phyloP scores from a whole-genome alignment of 2,113 vertebrate species.

The Dunckerocampus dactyliophorus region DNA sequence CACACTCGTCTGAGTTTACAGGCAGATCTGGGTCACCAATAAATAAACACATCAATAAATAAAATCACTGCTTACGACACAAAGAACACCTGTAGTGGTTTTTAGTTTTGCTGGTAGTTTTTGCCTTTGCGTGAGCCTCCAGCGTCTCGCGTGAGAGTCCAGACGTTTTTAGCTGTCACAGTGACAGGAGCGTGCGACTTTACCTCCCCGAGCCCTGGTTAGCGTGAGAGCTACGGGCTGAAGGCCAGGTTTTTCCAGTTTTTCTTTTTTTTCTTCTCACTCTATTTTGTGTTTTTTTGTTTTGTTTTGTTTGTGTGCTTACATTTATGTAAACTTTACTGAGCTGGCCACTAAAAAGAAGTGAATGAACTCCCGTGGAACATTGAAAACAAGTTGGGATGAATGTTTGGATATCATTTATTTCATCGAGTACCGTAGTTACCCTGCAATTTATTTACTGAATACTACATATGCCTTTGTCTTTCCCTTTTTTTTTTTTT shows the following conservation, averaged over 20 bases:
- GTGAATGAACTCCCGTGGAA: too few relatives aligned
- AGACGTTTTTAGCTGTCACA: conserved; percentile 57
- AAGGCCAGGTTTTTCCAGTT: conserved; percentile 80
- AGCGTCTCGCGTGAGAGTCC: conserved; percentile 62
- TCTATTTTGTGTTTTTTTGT: conserved; percentile 54
- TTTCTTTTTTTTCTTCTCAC: conserved; percentile 53
- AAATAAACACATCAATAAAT: too few relatives aligned
- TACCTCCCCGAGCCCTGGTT: conserved; percentile 60
- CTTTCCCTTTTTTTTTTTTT: too few relatives aligned
- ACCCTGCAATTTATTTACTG: too few relatives aligned
- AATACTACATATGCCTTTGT: too few relatives aligned
- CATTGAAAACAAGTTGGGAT: too few relatives aligned
- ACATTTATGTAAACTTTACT: conserved; percentile 60
- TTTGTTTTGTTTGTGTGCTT: conserved; percentile 46
- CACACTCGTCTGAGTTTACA: background rate
- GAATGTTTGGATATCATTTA: too few relatives aligned
- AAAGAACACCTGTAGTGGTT: background rate
- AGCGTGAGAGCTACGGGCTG: conserved; percentile 77
- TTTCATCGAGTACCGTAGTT: too few relatives aligned
- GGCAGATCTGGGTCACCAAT: background rate
- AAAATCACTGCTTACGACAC: background rate
- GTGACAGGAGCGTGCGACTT: conserved; percentile 73
- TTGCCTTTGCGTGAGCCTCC: conserved; percentile 34
- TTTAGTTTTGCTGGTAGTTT: background rate
- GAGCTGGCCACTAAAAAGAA: background rate